Percentiles rank a stretch among this genome's conserved stretches.
Conservation (phyloP, 2,797 vertebrate species). For the Valencia hispanica region DNA sequence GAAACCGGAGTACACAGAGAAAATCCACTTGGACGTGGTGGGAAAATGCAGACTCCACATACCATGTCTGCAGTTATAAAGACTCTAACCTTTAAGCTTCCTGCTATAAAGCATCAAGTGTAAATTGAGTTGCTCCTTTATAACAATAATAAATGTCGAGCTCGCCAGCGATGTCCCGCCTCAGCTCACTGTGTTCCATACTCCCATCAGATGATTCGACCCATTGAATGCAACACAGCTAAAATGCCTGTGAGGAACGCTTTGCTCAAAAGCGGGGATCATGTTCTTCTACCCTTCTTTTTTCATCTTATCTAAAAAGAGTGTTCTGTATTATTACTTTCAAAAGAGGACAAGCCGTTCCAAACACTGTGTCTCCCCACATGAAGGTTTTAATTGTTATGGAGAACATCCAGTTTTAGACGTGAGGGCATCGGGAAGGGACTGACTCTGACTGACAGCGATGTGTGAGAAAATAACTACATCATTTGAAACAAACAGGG, state of each 20-base stretch:
- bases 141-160: conserved; percentile 8
- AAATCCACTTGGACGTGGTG: neutral
- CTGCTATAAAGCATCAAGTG: neutral
- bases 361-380: conserved; percentile 15
- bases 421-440: neutral
- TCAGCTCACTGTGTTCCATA: conserved; percentile 10
- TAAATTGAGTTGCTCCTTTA: neutral
- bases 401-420: conserved; percentile 24
- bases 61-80: no score
- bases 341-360: conserved; percentile 41
- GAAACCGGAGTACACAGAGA: neutral
- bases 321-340: conserved; percentile 15
- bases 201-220: conserved; percentile 17
- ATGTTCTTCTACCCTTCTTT: conserved; percentile 27
- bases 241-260: conserved; percentile 40
- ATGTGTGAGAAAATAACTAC: neutral
- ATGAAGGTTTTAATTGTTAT: conserved; percentile 18
- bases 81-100: neutral
- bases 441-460: neutral
- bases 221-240: conserved; percentile 30
- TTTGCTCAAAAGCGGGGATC: conserved; percentile 29
- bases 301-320: conserved; percentile 26
- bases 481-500: neutral
- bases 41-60: neutral
- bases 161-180: conserved; percentile 1